phyloP scores from a whole-genome alignment of 2,113 vertebrate species.

The Himantopus leucocephalus region DNA sequence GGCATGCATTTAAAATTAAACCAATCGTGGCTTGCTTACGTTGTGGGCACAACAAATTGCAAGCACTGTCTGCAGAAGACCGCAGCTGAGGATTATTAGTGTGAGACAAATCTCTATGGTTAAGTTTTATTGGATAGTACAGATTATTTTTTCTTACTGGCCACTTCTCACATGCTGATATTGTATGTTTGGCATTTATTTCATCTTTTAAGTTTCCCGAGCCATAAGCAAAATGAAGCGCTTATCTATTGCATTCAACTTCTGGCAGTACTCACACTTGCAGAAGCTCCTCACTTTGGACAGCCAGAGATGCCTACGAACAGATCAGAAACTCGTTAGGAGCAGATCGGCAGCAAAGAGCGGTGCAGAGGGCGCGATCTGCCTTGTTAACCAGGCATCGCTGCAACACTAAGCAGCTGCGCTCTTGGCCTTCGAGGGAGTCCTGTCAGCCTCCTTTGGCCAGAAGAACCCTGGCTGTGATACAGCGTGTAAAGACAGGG shows the following conservation, averaged over 20 bases:
- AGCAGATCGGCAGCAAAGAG: neutral
- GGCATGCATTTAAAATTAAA: neutral
- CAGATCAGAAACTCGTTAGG: slow-evolving; percentile 2
- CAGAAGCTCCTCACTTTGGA: slow-evolving; percentile 73
- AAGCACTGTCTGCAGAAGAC: neutral
- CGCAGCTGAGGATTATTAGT: neutral
- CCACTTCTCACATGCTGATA: neutral
- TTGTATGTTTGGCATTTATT: neutral
- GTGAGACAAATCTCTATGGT: neutral
- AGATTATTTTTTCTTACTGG: neutral
- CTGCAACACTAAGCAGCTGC: neutral
- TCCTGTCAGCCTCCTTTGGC: neutral
- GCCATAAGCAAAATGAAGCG: neutral
- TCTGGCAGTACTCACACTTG: slow-evolving; percentile 76
- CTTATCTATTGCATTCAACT: neutral
- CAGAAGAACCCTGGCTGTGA: neutral
- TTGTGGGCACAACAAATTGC: neutral
- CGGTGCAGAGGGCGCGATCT: neutral
- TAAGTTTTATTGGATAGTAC: neutral
- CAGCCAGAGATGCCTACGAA: slow-evolving; percentile 73
- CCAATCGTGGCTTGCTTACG: neutral
- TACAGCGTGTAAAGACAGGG: neutral
- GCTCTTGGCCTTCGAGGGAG: neutral
- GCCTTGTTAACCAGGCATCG: neutral
- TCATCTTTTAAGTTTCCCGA: neutral